Conservation (phyloP, 1,140 invertebrate genomes). For the Vanessa tameamea region DNA sequence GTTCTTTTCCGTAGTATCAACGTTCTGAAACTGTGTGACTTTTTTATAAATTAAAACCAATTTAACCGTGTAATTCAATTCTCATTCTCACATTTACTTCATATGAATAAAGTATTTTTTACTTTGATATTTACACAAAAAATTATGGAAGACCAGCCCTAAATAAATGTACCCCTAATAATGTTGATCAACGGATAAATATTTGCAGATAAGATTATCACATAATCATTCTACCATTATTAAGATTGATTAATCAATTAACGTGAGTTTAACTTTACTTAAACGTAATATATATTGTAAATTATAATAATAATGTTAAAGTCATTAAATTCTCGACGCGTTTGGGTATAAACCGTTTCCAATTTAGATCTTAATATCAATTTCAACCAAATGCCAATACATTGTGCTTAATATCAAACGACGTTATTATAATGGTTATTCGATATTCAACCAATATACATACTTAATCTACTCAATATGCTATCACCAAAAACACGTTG, state of each 20-base stretch:
- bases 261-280: neutral
- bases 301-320: neutral
- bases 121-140: too few species aligned
- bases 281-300: neutral
- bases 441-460: neutral
- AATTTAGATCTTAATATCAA: slow-evolving; percentile 7
- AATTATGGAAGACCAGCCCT: too few species aligned
- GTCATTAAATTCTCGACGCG: neutral
- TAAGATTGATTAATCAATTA: neutral
- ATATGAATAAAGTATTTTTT: too few species aligned
- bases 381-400: neutral
- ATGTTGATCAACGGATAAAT: neutral
- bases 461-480: neutral
- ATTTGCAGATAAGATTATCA: neutral
- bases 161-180: too few species aligned
- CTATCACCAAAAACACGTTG: too few species aligned
- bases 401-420: neutral
- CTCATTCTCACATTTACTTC: too few species aligned
- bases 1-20: too few species aligned
- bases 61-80: too few species aligned
- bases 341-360: neutral
- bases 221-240: neutral
- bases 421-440: neutral
- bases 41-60: too few species aligned
- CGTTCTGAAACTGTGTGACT: too few species aligned